Percentiles rank a stretch among this genome's conserved stretches.
Evolutionary conservation across 2,113 vertebrate species (phyloP).

Genomic region (Spilogale gracilis): DNA sequence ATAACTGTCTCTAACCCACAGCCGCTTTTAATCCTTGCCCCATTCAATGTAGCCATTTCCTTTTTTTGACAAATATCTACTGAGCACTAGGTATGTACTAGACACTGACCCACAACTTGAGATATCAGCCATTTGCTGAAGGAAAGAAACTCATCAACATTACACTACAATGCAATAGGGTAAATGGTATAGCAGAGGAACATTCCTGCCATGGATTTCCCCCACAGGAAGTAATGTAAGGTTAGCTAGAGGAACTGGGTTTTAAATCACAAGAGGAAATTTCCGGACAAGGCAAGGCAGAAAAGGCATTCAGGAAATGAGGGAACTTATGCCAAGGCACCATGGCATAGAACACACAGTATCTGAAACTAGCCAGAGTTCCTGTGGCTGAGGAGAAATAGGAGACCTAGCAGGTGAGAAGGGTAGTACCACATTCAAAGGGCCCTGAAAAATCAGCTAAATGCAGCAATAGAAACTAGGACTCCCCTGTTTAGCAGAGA

Average conservation of each 20-base stretch:
- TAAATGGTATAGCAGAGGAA: not conserved
- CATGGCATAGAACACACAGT: not conserved
- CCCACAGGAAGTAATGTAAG: not conserved
- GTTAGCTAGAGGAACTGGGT: not conserved
- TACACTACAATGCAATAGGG: not conserved
- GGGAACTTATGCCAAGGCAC: not conserved
- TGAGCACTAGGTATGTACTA: not conserved
- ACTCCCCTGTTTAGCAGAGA: not conserved
- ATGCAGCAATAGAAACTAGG: not conserved
- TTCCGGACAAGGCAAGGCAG: not conserved
- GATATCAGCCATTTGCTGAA: not conserved
- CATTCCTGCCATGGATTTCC: rapidly evolving
- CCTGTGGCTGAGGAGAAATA: not conserved
- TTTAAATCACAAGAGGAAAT: not conserved
- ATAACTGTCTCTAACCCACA: not conserved
- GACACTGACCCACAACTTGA: not conserved
- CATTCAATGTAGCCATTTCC: not conserved
- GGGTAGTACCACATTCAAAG: not conserved
- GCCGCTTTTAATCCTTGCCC: not conserved
- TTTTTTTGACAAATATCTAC: not conserved
- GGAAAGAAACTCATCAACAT: not conserved
- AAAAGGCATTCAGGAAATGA: not conserved
- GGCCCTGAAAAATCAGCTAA: not conserved
- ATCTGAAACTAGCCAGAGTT: not conserved
- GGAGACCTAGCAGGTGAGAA: not conserved